Evolutionary conservation across 2,113 vertebrate species (phyloP), one percentile per base, ranked within the genome.

Genomic region (Melanerpes formicivorus): DNA sequence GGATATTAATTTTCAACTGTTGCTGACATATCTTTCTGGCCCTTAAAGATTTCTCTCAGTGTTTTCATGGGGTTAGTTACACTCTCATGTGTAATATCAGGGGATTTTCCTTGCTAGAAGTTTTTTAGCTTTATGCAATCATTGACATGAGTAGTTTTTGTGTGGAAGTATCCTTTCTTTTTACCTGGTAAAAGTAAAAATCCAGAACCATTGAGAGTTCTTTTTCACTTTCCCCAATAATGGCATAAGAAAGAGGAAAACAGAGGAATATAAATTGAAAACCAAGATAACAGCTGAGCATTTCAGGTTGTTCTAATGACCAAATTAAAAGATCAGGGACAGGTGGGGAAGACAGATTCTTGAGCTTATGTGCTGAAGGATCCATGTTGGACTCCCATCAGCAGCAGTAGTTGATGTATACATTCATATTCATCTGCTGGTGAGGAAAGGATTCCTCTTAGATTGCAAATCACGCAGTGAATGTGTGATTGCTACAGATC

Each of bases 401-500:
- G 5, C 62, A 69, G 37, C 62, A n/a, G 58, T 17, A 58, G 78
- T 84, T 93, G 84, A 11, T 74, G 4, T 23, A 44, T 70, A 67
- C 7, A 5, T 64, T 74, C 60, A 29, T 82, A 5, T 64, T 74
- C 60, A 29, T 82, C 72, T 2, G 9, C 58, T 37, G 32, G 32
- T n/a, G 15, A 1, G 19, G 72, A n/a, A 52, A 74, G 80, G 80
- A 66, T 94, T 92, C 95, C 70, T 95, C 85, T 94, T 84, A 76
- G 89, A 56, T 14, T 94, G 90, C 94, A 46, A 63, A 91, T 91
- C 91, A 96, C 59, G 76, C 91, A 65, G 6, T 40, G 75, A 75
- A 87, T 67, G 81, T 92, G 79, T 90, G 93, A 92, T 93, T 94
- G 94, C 81, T 71, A 15, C 93, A 88, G 82, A 93, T 95, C 91